These are phyloP conservation scores for Nomada hirtipes DNA, from an alignment of 2,888 invertebrate species.

Conservation along the genomic window DNA sequence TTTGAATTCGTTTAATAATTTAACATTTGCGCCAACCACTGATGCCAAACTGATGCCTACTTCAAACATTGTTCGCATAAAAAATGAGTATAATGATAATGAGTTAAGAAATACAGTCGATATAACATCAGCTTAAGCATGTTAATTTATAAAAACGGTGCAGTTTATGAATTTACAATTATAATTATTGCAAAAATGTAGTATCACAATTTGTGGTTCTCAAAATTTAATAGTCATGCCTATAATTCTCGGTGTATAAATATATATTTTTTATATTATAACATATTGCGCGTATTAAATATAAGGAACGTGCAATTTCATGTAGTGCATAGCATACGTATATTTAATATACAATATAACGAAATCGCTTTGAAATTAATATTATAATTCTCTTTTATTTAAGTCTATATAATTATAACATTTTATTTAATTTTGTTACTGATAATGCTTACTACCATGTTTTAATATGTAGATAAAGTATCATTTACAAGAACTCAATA, in stretches of 20 bases:
- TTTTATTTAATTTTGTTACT: conserved; percentile 8
- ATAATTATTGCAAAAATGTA: conserved; percentile 13
- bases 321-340: conserved; percentile 4
- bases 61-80: conserved; percentile 67
- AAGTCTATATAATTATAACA: conserved; percentile 5
- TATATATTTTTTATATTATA: conserved; percentile 38
- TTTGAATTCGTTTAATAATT: conserved; percentile 60
- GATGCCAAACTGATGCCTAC: conserved; percentile 53
- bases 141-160: background rate
- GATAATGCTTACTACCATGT: conserved; percentile 21
- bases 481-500: conserved; percentile 10
- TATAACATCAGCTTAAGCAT: conserved; percentile 51
- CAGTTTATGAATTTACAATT: conserved; percentile 21
- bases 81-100: conserved; percentile 67
- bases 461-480: conserved; percentile 7
- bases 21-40: conserved; percentile 38
- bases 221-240: background rate
- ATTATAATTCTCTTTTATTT: conserved; percentile 7
- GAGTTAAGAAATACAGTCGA: conserved; percentile 37
- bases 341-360: conserved; percentile 15
- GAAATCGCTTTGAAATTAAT: background rate
- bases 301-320: conserved; percentile 53
- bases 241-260: conserved; percentile 17
- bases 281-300: conserved; percentile 2
- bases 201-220: conserved; percentile 16